Base-by-base conservation (phyloP, 30 jellyfish, hydroid and myxozoan species). In the Cassiopea xamachana region DNA sequence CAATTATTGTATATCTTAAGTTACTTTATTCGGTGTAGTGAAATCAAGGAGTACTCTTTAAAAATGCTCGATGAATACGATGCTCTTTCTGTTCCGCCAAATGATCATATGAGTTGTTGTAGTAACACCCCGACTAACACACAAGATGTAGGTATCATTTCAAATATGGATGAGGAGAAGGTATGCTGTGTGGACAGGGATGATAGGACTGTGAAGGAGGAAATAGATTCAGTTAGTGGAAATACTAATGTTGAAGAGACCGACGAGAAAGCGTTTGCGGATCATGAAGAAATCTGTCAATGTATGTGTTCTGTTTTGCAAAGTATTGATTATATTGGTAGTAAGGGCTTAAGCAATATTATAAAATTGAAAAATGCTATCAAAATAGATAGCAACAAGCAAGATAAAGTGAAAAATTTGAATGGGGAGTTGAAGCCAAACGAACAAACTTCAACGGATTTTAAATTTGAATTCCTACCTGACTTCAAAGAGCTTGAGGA, bases 21-120 rank as follows among this genome's bases (percentile, higher is more conserved):
- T 48, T 95, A 95, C 93, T 95, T 95, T 71, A 91, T 95, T 45
- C 90, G 98, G 46, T 95, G 98, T 85, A 87, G 98, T 79, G 98
- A 91, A 19, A 90, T 95, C 48, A 83, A 70, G 73, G 98, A 95
- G 70, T 87, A 91, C 70, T 89, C 91, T 4, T 45, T 81, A 49
- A 64, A 55, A 12, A 61, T 95, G 82, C 97, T 67, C 46, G 85
- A 67, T 16, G 92, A 82, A 2, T 68, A 16, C 46, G 97, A 88
- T 51, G 76, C 48, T 2, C 68, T 67, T 48, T 75, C 90, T 8
- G 49, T 79, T n/a, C 70, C 86, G 61, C 17, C 73, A 71, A 79
- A 85, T 73, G 92, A 83, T 71, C 75, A 68, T n/a, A 81, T 82
- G 19, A 87, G 97, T 83, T 51, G 72, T 6, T 76, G 81, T 49